Evolutionary conservation across 2,888 invertebrate species (phyloP).

Genomic region (Parnassius orleans): DNA sequence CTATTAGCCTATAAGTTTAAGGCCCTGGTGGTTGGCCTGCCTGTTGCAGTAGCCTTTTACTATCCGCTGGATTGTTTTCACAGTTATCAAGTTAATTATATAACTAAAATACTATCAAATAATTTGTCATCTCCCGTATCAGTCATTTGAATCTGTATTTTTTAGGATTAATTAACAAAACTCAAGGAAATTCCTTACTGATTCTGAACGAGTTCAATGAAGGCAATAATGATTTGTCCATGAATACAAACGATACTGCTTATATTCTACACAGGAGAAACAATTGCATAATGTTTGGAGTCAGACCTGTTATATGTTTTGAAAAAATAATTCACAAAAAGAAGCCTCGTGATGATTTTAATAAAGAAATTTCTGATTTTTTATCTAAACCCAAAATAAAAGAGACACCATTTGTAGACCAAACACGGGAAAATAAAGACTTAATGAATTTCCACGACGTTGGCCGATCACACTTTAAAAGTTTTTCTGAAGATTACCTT

Average conservation of each 20-base stretch:
- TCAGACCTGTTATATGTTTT: neutral
- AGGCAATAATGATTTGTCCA: neutral
- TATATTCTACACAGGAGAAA: neutral
- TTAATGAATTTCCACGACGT: neutral
- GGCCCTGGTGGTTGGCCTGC: too few relatives aligned
- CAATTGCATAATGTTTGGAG: constrained; percentile 1
- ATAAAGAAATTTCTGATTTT: neutral
- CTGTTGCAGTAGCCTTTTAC: too few relatives aligned
- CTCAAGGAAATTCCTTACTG: constrained; percentile 1
- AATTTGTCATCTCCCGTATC: too few relatives aligned
- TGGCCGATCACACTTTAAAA: neutral
- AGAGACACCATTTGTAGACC: neutral
- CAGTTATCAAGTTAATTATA: too few relatives aligned
- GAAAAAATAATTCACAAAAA: neutral
- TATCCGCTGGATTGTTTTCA: too few relatives aligned
- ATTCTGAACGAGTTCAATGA: neutral
- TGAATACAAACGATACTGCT: neutral
- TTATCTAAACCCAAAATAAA: neutral
- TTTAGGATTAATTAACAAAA: constrained; percentile 1
- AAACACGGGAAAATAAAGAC: constrained; percentile 7
- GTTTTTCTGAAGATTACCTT: constrained; percentile 33
- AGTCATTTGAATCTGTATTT: neutral
- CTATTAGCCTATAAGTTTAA: too few relatives aligned
- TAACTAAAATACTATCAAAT: too few relatives aligned
- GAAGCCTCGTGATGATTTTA: neutral